Evolutionary conservation across 2,797 vertebrate species (phyloP).

Genomic region (Heliangelus exortis): DNA sequence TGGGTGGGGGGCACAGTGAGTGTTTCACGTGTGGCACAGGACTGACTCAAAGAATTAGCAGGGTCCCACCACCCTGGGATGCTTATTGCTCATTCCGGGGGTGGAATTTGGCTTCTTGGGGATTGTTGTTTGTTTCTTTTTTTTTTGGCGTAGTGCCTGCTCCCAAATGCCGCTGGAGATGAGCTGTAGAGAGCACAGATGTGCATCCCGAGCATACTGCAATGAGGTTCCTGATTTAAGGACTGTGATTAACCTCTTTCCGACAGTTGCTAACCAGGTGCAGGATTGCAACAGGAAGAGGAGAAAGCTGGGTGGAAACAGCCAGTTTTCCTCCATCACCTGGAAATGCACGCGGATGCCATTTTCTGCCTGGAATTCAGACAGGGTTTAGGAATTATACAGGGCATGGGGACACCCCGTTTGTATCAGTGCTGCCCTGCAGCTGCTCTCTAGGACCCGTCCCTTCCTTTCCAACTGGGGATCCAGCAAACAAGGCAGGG

Average conservation of each 20-base stretch:
- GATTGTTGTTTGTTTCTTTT: background rate
- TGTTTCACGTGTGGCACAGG: background rate
- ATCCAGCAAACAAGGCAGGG: background rate
- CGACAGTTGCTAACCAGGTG: constrained; percentile 64
- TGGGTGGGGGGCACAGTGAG: background rate
- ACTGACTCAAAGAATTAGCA: background rate
- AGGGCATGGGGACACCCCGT: background rate
- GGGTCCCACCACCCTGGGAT: background rate
- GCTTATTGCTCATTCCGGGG: accelerated
- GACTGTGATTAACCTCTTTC: constrained; percentile 69
- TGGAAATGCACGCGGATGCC: constrained; percentile 47
- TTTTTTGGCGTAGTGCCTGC: constrained; percentile 19
- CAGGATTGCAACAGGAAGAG: constrained; percentile 16
- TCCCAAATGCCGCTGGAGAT: constrained; percentile 4
- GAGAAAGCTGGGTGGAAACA: constrained; percentile 9
- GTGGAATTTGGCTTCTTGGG: background rate
- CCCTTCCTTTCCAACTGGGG: background rate
- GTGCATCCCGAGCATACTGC: constrained; percentile 54
- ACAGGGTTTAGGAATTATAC: background rate
- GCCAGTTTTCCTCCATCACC: constrained; percentile 48
- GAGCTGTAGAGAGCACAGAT: constrained; percentile 58
- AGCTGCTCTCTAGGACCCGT: background rate
- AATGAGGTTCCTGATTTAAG: constrained; percentile 67
- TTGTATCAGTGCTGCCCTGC: background rate
- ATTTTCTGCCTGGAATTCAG: constrained; percentile 52